A percentile compares a stretch with the other conserved stretches of the same genome.
Evolutionary conservation across 2,113 vertebrate genomes (phyloP).

Genomic region (Centrocercus urophasianus): DNA sequence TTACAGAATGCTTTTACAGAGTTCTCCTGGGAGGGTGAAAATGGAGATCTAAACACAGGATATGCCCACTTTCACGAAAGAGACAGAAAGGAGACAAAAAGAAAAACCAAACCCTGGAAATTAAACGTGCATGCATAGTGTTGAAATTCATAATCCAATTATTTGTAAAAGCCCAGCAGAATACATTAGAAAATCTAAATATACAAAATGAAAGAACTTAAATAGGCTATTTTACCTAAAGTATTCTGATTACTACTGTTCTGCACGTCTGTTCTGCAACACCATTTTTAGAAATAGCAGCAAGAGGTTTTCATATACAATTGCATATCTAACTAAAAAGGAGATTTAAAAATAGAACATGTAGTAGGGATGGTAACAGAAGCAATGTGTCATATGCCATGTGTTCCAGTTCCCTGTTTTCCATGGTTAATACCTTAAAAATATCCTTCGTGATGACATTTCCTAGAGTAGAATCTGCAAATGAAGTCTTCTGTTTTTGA

Average conservation of each 20-base stretch:
- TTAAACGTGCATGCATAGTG: not conserved
- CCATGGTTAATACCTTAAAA: not conserved
- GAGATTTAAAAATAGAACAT: not conserved
- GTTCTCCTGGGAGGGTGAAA: constrained; percentile 9
- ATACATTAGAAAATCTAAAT: constrained; percentile 28
- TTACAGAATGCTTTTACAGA: constrained; percentile 20
- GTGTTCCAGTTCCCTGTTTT: not conserved
- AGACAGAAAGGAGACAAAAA: not conserved
- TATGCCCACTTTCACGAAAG: constrained; percentile 4
- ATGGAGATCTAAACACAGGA: not conserved
- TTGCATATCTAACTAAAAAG: not conserved
- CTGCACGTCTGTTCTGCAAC: not conserved
- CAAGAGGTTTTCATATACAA: not conserved
- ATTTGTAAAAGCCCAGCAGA: not conserved
- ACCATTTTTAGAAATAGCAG: not conserved
- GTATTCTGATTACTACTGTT: not conserved
- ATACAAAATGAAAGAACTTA: constrained; percentile 10
- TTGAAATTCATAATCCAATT: constrained; percentile 51
- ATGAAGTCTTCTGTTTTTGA: not conserved
- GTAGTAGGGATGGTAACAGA: not conserved
- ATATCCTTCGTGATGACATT: not conserved
- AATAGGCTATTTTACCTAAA: constrained; percentile 13
- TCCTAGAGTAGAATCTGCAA: not conserved
- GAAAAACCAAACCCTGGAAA: not conserved
- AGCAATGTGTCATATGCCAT: not conserved